Evolutionary conservation across 2,797 vertebrate species (phyloP).

Genomic region (Hozukius guyotensis): DNA sequence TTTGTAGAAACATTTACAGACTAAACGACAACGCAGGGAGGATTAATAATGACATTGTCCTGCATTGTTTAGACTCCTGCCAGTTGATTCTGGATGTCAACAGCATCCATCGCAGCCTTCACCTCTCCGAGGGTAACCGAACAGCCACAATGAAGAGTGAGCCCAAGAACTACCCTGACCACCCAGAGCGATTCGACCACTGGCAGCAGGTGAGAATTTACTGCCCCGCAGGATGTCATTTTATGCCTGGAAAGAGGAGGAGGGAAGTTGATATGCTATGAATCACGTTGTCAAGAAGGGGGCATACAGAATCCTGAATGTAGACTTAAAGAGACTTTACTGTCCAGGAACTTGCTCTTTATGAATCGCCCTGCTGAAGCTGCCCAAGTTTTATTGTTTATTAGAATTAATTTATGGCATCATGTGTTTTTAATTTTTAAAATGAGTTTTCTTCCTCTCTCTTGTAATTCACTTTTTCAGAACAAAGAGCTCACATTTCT

Average conservation of each 20-base stretch:
- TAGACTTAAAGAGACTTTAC: neutral
- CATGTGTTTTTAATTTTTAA: neutral
- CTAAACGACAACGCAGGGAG: neutral
- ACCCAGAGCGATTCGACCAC: constrained; percentile 81
- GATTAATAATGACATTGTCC: neutral
- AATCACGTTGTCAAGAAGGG: neutral
- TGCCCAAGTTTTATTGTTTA: neutral
- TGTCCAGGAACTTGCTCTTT: neutral
- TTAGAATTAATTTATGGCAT: neutral
- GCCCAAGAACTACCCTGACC: constrained; percentile 76
- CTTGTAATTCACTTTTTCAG: neutral
- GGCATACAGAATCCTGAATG: neutral
- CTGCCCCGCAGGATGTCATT: neutral
- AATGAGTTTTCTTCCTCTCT: neutral
- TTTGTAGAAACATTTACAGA: neutral
- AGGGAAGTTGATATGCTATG: neutral
- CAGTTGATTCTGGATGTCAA: constrained; percentile 79
- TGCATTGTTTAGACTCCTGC: constrained; percentile 65
- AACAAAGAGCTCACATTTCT: too few relatives aligned
- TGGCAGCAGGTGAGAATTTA: constrained; percentile 82
- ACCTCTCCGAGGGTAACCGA: constrained; percentile 81
- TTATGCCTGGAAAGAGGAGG: neutral
- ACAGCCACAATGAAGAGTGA: constrained; percentile 79
- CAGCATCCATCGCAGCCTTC: constrained; percentile 76
- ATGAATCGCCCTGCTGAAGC: neutral